Evolutionary conservation across 2,888 invertebrate species (phyloP), one percentile per base, ranked within the genome.

Genomic region (Heliconius ismenius): DNA sequence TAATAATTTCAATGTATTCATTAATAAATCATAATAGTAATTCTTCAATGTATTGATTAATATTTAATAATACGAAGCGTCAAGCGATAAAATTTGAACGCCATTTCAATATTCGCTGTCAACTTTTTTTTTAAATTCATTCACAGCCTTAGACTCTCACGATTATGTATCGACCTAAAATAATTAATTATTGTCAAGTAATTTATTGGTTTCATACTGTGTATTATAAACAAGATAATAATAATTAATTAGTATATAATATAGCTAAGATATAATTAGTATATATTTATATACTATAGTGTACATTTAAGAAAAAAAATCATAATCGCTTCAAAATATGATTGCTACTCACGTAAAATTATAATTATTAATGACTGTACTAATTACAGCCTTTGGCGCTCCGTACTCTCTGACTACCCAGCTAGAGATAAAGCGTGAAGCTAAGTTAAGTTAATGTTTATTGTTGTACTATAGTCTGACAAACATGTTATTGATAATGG

Each of bases 11-110:
- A 54, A 69, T n/a, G 21, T n/a, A n/a, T 32, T 3, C 13, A 18
- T 32, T 32, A 39, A 39, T 18, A 67, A 43, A 15, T 24, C 39
- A 67, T 39, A 43, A 39, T 54, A 54, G 15, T 32, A 58, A 32
- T 32, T 54, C 58, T 54, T 32, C 70, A 32, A 70, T 70, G 58
- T 70, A 54, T 58, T 58, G 70, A 58, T 54, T 49, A 70, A 21
- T 32, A 32, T 32, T 32, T 32, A 32, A 7, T 32, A 32, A 54
- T 43, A 24, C 28, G 28, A 70, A 70, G 54, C 28, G 62, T 49
- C n/a, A 70, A 70, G n/a, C 2, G 15, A 26, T 26, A 26, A 26
- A 62, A 15, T 58, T 6, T 67, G 67, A 24, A 67, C 67, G 67
- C 67, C 67, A 67, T 67, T 67, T 39, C 67, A 67, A 15, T 67